phyloP scores from a whole-genome alignment of 30 jellyfish, hydroid and myxozoan genomes.

The Cassiopea xamachana region DNA sequence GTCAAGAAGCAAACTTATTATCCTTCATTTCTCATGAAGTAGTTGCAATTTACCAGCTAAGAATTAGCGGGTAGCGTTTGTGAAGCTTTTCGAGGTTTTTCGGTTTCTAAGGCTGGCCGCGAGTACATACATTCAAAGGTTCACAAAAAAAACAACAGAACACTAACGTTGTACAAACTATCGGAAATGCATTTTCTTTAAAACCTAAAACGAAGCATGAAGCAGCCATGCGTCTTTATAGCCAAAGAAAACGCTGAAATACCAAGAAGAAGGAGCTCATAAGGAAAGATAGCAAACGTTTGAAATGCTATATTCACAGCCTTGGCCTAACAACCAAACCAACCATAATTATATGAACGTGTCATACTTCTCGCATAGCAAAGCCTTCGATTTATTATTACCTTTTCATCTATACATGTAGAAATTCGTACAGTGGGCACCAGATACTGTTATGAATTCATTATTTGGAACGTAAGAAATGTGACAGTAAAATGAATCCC shows the following conservation, averaged over 20 bases:
- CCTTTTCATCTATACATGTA: no score
- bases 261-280: neutral
- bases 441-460: no score
- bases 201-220: neutral
- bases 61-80: neutral
- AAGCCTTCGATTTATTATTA: neutral
- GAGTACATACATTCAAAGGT: neutral
- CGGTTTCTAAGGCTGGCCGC: conserved; percentile 26
- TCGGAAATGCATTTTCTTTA: neutral
- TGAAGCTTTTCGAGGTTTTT: conserved; percentile 28
- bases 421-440: no score
- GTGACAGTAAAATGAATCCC: no score
- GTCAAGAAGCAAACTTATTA: neutral
- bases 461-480: no score
- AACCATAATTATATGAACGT: neutral
- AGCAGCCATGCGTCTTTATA: neutral
- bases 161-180: neutral
- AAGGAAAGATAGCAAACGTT: neutral
- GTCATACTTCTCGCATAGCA: conserved; percentile 19
- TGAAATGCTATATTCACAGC: neutral
- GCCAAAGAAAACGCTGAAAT: neutral
- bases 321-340: conserved; percentile 5
- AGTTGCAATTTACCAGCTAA: neutral
- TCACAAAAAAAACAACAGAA: neutral
- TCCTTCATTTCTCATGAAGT: neutral